phyloP scores from a whole-genome alignment of 2,888 invertebrate species.

The Aricia artaxerxes region DNA sequence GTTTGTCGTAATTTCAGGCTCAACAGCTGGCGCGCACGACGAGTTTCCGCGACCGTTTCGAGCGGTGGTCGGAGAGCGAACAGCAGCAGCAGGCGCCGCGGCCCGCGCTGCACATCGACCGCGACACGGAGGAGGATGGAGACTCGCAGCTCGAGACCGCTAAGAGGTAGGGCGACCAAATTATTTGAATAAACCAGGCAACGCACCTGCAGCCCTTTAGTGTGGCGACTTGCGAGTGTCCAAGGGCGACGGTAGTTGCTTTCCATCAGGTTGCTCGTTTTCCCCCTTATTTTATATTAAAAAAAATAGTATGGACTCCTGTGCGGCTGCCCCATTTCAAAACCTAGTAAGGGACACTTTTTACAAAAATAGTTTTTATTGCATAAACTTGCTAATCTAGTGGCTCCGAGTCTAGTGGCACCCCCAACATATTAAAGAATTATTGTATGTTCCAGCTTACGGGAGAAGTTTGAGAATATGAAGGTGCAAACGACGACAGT shows the following conservation, averaged over 20 bases:
- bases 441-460: slow-evolving; percentile 79
- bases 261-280: too few species aligned
- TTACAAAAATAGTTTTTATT: too few species aligned
- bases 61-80: slow-evolving; percentile 88
- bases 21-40: slow-evolving; percentile 90
- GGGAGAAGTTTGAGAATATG: slow-evolving; percentile 93
- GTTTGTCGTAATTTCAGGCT: slow-evolving; percentile 65
- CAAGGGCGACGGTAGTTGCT: too few species aligned
- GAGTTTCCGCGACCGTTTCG: slow-evolving; percentile 92
- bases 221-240: too few species aligned
- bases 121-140: slow-evolving; percentile 79
- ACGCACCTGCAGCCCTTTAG: too few species aligned
- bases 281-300: too few species aligned
- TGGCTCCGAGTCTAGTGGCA: too few species aligned
- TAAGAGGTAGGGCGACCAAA: slow-evolving; percentile 72
- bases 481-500: slow-evolving; percentile 76
- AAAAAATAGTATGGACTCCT: too few species aligned
- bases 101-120: slow-evolving; percentile 57
- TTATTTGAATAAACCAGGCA: background rate
- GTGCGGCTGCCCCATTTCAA: too few species aligned
- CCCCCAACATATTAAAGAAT: too few species aligned
- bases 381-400: too few species aligned
- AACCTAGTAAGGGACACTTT: too few species aligned
- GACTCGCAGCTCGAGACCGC: slow-evolving; percentile 92
- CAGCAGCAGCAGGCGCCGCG: slow-evolving; percentile 76